Evolutionary conservation across 2,888 invertebrate genomes (phyloP).

Genomic region (Nymphalis polychloros): DNA sequence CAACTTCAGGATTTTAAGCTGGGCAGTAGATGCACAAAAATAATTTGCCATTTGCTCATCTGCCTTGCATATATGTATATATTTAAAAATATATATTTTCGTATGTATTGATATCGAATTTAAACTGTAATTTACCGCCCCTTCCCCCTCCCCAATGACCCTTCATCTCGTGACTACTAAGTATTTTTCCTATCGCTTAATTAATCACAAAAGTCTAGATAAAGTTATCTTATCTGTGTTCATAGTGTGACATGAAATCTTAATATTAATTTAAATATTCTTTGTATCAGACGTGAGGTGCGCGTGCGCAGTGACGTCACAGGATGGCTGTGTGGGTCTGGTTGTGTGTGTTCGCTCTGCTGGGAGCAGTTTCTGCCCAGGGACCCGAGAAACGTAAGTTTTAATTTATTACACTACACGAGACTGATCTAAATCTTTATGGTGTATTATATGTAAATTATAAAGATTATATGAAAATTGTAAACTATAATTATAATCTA

Average conservation of each 20-base stretch:
- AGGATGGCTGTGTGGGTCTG: slow-evolving; percentile 45
- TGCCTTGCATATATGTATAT: no score
- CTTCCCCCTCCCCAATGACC: slow-evolving; percentile 40
- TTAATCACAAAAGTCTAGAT: slow-evolving; percentile 63
- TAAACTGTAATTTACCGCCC: neutral
- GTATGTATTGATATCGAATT: no score
- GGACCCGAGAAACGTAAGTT: slow-evolving; percentile 66
- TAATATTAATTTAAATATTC: slow-evolving; percentile 55
- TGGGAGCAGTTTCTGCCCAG: slow-evolving; percentile 52
- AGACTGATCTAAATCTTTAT: no score
- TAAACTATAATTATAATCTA: no score
- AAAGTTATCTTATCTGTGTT: slow-evolving; percentile 64
- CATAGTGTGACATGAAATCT: slow-evolving; percentile 43
- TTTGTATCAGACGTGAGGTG: slow-evolving; percentile 62
- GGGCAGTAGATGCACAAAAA: no score
- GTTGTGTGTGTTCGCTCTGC: slow-evolving; percentile 49
- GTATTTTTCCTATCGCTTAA: slow-evolving; percentile 72
- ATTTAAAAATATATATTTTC: no score
- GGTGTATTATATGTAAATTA: no score
- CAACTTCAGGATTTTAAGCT: no score
- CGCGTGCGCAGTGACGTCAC: slow-evolving; percentile 47
- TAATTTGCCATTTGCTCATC: no score
- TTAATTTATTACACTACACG: neutral
- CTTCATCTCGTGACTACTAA: slow-evolving; percentile 68
- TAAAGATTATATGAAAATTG: no score